A percentile compares a stretch with the other conserved stretches of the same genome.
Evolutionary conservation across 1,140 invertebrate genomes (phyloP).

Genomic region (Lanistes nyassanus): DNA sequence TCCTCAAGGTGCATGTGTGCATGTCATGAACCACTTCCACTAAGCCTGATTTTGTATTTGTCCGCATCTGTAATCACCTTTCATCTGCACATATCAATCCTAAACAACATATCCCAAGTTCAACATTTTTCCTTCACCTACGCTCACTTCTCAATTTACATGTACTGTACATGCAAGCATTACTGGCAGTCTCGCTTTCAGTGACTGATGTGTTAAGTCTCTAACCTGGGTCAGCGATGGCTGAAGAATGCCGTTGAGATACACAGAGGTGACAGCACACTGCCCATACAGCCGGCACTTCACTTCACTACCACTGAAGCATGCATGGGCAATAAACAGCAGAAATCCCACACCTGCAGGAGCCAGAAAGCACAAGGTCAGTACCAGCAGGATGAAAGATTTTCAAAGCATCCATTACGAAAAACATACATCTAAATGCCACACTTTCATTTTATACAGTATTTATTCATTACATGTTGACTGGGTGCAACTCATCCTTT

Average conservation of each 20-base stretch:
- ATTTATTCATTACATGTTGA: no score
- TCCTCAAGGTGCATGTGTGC: no score
- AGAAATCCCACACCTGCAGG: conserved; percentile 49
- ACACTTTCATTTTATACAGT: not conserved
- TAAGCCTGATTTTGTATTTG: no score
- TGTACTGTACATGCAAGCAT: not conserved
- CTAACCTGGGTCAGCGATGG: conserved; percentile 51
- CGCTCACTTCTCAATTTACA: not conserved
- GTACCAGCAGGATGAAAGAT: not conserved
- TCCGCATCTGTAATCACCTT: no score
- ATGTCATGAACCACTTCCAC: no score
- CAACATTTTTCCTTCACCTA: not conserved
- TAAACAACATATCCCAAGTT: not conserved
- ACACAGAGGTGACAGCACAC: conserved; percentile 49
- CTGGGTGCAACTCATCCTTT: no score
- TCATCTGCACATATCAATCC: no score
- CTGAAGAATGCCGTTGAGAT: conserved; percentile 50
- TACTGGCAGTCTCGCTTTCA: not conserved
- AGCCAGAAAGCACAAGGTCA: not conserved
- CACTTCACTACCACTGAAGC: conserved; percentile 44
- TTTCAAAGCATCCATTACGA: no score
- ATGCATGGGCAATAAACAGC: conserved; percentile 52
- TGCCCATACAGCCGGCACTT: conserved; percentile 52
- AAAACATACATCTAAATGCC: no score
- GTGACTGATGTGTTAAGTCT: not conserved